Percentiles rank a stretch among this genome's conserved stretches.
Conservation (phyloP, 2,888 invertebrate species). For the Lycaena phlaeas region DNA sequence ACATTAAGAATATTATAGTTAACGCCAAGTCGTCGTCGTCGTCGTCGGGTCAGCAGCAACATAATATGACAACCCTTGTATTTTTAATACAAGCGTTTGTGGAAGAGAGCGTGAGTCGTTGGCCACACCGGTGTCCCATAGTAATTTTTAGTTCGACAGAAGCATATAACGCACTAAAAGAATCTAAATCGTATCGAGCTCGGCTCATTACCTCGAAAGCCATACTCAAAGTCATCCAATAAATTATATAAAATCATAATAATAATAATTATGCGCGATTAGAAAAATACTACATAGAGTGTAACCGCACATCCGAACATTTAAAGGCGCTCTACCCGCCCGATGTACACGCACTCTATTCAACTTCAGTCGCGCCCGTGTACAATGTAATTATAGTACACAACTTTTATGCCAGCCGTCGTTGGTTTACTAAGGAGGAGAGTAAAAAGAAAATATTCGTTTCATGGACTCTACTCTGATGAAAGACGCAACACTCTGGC, state of each 20-base stretch:
- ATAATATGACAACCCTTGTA: constrained; percentile 4
- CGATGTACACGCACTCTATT: constrained; percentile 5
- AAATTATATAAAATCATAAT: no score
- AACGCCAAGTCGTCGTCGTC: no score
- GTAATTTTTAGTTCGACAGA: constrained; percentile 4
- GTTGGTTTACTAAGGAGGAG: constrained; percentile 6
- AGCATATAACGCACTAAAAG: background rate
- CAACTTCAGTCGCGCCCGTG: constrained; percentile 3
- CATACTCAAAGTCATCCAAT: constrained; percentile 5
- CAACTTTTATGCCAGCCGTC: constrained; percentile 5
- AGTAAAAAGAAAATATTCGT: constrained; percentile 1
- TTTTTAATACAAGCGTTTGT: constrained; percentile 1
- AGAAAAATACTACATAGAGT: no score
- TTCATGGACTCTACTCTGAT: constrained; percentile 5
- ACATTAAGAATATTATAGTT: no score
- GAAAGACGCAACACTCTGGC: constrained; percentile 6
- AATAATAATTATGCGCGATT: constrained; percentile 4
- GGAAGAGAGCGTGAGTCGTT: constrained; percentile 7
- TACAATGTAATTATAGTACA: constrained; percentile 6
- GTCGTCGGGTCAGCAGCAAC: background rate
- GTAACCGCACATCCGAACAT: background rate
- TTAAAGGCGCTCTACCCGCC: constrained; percentile 6
- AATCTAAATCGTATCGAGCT: constrained; percentile 3
- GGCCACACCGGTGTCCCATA: constrained; percentile 3
- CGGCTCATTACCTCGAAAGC: constrained; percentile 1